These are phyloP conservation scores for Catocala fraxini DNA, from an alignment of 2,888 invertebrate genomes.

Conservation along the genomic window DNA sequence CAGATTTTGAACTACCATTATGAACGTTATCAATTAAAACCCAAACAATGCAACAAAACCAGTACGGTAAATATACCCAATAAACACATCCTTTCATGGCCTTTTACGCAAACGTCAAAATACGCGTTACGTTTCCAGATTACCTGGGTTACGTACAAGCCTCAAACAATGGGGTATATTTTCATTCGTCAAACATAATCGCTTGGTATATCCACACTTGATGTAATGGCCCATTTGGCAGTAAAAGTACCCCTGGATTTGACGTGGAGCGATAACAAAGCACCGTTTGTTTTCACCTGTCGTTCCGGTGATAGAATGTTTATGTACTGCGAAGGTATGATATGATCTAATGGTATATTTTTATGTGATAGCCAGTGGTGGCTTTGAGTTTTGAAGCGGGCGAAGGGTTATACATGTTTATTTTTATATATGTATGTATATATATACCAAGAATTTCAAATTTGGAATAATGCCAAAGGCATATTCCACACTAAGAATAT, in stretches of 20 bases:
- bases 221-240: constrained; percentile 63
- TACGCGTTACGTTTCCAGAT: constrained; percentile 3
- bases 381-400: too few relatives aligned
- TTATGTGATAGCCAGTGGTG: too few relatives aligned
- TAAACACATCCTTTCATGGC: neutral
- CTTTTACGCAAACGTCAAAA: neutral
- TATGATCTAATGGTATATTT: constrained; percentile 5
- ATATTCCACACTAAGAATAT: too few relatives aligned
- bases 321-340: constrained; percentile 31
- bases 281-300: constrained; percentile 51
- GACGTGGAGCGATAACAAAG: constrained; percentile 64
- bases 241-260: constrained; percentile 62
- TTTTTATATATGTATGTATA: too few relatives aligned
- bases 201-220: constrained; percentile 49
- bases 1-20: too few relatives aligned
- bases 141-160: constrained; percentile 3
- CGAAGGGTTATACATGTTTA: too few relatives aligned
- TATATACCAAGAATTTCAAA: too few relatives aligned
- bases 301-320: constrained; percentile 34
- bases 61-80: too few relatives aligned
- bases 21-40: too few relatives aligned
- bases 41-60: too few relatives aligned
- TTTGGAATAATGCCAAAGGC: too few relatives aligned
- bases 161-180: constrained; percentile 40
- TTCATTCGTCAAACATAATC: constrained; percentile 57